A percentile compares a stretch with the other conserved stretches of the same genome.
phyloP scores from a whole-genome alignment of 2,888 invertebrate species.

The Lamellibrachia columna region DNA sequence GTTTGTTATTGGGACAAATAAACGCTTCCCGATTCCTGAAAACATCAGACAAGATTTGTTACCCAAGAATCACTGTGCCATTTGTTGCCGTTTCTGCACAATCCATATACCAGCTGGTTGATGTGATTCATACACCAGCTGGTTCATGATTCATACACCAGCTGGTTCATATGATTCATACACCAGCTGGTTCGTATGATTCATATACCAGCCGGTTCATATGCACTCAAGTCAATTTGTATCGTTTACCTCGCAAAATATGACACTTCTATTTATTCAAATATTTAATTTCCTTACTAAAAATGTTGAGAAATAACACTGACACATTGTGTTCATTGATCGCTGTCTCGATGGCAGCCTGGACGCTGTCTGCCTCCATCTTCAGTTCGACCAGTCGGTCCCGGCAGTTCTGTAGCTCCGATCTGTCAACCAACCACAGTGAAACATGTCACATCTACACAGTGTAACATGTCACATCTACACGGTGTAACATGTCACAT shows the following conservation, averaged over 20 bases:
- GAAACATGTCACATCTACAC: background rate
- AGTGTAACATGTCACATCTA: background rate
- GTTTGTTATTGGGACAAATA: too few relatives aligned
- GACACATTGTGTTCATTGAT: slow-evolving; percentile 53
- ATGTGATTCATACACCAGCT: too few relatives aligned
- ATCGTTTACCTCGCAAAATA: background rate
- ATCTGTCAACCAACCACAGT: slow-evolving; percentile 45
- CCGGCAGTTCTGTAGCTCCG: slow-evolving; percentile 60
- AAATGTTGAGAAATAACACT: slow-evolving; percentile 34
- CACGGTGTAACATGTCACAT: too few relatives aligned
- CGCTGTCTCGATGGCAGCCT: slow-evolving; percentile 48
- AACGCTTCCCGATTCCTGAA: too few relatives aligned
- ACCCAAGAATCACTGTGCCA: too few relatives aligned
- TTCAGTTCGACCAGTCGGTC: slow-evolving; percentile 55
- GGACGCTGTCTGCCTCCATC: slow-evolving; percentile 50
- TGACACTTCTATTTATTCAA: background rate
- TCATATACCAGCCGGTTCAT: background rate
- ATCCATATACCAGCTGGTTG: too few relatives aligned
- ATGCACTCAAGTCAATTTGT: background rate
- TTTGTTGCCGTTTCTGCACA: too few relatives aligned
- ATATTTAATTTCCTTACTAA: too few relatives aligned
- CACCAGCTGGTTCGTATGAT: too few relatives aligned
- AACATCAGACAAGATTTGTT: too few relatives aligned
- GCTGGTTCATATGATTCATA: too few relatives aligned
- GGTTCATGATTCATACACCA: too few relatives aligned